Evolutionary conservation across 2,113 vertebrate species (phyloP).

Genomic region (Cichladusa arquata): DNA sequence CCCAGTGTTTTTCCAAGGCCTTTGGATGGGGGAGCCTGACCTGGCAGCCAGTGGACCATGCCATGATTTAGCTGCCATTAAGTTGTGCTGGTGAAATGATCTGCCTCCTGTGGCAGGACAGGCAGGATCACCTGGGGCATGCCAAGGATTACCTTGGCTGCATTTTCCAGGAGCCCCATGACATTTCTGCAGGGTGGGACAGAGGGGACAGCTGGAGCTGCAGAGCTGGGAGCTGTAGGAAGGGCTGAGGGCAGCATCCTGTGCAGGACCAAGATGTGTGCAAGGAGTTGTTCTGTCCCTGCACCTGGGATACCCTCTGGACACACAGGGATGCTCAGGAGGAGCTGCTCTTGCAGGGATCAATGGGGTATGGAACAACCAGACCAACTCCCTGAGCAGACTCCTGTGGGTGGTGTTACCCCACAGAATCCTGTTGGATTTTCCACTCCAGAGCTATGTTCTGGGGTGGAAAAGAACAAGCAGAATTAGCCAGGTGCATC

Average conservation of each 20-base stretch:
- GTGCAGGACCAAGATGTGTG: not conserved
- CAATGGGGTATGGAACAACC: fast-evolving
- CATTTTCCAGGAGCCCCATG: not conserved
- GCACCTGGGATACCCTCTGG: not conserved
- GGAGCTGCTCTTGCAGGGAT: not conserved
- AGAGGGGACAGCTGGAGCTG: not conserved
- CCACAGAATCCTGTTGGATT: not conserved
- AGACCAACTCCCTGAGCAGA: fast-evolving
- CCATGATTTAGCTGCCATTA: not conserved
- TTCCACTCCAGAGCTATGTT: not conserved
- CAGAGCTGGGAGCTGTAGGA: fast-evolving
- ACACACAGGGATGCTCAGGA: not conserved
- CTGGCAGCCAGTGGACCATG: not conserved
- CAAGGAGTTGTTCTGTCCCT: not conserved
- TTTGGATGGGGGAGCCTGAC: not conserved
- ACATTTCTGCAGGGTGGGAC: not conserved
- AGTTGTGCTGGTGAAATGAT: not conserved
- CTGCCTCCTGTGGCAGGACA: not conserved
- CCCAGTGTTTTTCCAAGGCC: not conserved
- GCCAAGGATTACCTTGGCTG: not conserved
- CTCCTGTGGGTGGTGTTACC: not conserved
- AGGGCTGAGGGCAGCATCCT: not conserved
- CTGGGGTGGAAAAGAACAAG: not conserved
- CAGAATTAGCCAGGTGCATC: not conserved
- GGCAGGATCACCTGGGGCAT: not conserved